Evolutionary conservation across 2,797 vertebrate genomes (phyloP).

Genomic region (Helostoma temminkii): DNA sequence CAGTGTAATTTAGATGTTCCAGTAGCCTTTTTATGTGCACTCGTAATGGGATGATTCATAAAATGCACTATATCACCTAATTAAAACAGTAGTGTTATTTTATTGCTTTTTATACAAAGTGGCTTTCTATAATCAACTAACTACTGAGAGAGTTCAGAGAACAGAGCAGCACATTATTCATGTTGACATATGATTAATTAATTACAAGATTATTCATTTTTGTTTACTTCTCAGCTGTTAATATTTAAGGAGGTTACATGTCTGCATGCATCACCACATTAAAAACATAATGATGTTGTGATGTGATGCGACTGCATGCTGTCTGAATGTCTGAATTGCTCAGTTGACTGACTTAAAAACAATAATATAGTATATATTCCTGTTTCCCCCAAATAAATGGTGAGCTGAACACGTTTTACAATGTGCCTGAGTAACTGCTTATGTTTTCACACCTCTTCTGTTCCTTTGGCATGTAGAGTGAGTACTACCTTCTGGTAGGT

Average conservation of each 20-base stretch:
- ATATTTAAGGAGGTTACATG: constrained; percentile 12
- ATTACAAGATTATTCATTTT: constrained; percentile 25
- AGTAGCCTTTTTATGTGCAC: constrained; percentile 45
- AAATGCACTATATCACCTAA: constrained; percentile 18
- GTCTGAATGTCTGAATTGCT: too few relatives aligned
- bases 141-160: too few relatives aligned
- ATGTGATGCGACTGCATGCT: constrained; percentile 14
- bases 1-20: constrained; percentile 25
- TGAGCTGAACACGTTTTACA: too few relatives aligned
- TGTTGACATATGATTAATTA: constrained; percentile 21
- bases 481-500: too few relatives aligned
- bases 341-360: too few relatives aligned
- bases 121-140: too few relatives aligned
- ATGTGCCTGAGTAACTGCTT: too few relatives aligned
- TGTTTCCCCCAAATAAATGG: too few relatives aligned
- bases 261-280: constrained; percentile 22
- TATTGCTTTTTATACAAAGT: constrained; percentile 30
- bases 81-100: constrained; percentile 33
- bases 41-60: constrained; percentile 13
- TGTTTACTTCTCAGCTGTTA: constrained; percentile 20
- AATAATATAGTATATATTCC: too few relatives aligned
- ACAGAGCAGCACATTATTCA: constrained; percentile 28
- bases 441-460: too few relatives aligned
- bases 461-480: too few relatives aligned
- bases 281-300: constrained; percentile 17